Conservation (phyloP, 2,113 vertebrate genomes). For the Brachyhypopomus occidentalis region DNA sequence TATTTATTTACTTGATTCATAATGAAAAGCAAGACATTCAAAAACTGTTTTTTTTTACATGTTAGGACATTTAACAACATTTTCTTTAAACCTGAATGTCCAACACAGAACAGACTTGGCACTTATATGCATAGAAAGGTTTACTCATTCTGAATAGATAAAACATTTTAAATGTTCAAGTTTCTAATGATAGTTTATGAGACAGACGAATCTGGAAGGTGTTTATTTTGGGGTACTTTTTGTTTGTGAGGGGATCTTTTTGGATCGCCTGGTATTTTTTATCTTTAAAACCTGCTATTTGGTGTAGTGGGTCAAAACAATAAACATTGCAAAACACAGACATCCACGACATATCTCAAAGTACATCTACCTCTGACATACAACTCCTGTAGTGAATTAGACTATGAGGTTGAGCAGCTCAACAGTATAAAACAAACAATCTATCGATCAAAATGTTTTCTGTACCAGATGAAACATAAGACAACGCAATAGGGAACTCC, state of each 20-base stretch:
- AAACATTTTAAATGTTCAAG: conserved; percentile 33
- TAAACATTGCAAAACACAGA: conserved; percentile 36
- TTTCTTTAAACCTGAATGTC: conserved; percentile 28
- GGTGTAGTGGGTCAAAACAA: conserved; percentile 15
- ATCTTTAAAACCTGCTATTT: conserved; percentile 10
- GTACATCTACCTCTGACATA: conserved; percentile 32
- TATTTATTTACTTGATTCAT: conserved; percentile 21
- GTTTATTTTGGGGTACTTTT: not conserved
- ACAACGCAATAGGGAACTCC: conserved; percentile 36
- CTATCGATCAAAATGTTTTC: conserved; percentile 28
- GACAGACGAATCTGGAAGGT: conserved; percentile 6
- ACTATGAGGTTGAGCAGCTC: conserved; percentile 5
- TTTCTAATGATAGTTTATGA: not conserved
- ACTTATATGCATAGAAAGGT: conserved; percentile 59
- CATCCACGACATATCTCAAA: conserved; percentile 38
- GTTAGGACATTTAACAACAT: conserved; percentile 32
- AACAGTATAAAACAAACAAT: conserved; percentile 38
- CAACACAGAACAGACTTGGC: conserved; percentile 37
- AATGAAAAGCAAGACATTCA: not conserved
- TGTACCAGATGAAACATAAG: conserved; percentile 26
- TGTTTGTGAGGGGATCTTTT: not conserved
- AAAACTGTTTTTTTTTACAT: conserved; percentile 30
- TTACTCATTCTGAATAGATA: conserved; percentile 49
- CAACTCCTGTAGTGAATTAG: conserved; percentile 25
- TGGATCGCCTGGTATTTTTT: not conserved